These are phyloP conservation scores for Lepisosteus oculatus DNA, from an alignment of 2,113 vertebrate species.

Conservation along the genomic window DNA sequence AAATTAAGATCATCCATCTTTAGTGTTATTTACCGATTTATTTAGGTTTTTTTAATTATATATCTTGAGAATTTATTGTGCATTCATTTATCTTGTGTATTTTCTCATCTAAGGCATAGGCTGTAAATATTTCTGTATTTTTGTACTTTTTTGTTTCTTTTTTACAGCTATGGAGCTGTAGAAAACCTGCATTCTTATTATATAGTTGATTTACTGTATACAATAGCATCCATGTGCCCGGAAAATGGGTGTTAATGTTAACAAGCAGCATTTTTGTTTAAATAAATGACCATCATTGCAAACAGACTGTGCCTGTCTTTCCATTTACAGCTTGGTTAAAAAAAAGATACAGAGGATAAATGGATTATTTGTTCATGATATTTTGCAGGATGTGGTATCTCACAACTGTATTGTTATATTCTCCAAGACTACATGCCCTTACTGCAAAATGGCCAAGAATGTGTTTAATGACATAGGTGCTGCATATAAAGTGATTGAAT, in stretches of 20 bases:
- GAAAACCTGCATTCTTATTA: too few species aligned
- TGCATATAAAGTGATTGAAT: slow-evolving; percentile 78
- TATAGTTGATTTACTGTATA: too few species aligned
- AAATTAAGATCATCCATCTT: too few species aligned
- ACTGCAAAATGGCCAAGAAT: slow-evolving; percentile 89
- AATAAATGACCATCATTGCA: background rate
- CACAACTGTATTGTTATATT: slow-evolving; percentile 92
- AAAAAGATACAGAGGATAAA: background rate
- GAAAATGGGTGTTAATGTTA: too few species aligned
- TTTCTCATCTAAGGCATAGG: background rate
- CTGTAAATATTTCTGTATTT: too few species aligned
- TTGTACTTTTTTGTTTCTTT: too few species aligned
- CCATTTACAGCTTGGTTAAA: background rate
- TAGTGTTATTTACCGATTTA: too few species aligned
- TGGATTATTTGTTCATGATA: background rate
- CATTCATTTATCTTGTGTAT: background rate
- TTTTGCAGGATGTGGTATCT: slow-evolving; percentile 78
- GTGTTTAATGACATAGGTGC: slow-evolving; percentile 83
- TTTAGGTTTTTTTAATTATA: too few species aligned
- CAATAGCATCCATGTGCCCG: too few species aligned
- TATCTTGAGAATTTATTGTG: background rate
- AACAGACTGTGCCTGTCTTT: background rate
- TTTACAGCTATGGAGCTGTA: too few species aligned
- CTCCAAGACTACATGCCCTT: slow-evolving; percentile 88
- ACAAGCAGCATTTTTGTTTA: background rate